Conservation (phyloP, 2,797 vertebrate species). For the Mionectes olivaceus region DNA sequence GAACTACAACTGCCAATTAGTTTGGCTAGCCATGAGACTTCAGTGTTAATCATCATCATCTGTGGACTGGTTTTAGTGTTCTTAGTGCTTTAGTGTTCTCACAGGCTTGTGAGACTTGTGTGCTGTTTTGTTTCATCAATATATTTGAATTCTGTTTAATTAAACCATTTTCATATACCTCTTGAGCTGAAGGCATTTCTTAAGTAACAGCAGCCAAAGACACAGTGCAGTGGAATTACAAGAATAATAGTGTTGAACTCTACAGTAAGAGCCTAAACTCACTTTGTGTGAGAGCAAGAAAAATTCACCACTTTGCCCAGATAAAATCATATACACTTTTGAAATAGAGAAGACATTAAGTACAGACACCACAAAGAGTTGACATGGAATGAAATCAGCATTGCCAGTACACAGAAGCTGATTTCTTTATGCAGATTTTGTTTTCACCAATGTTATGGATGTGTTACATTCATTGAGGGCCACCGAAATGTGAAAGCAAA, state of each 20-base stretch:
- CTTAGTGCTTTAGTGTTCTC: background rate
- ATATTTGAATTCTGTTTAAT: background rate
- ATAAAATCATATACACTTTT: background rate
- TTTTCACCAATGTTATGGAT: background rate
- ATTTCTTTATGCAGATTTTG: background rate
- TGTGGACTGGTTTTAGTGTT: background rate
- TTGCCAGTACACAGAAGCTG: background rate
- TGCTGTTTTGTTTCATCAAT: background rate
- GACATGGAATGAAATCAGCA: background rate
- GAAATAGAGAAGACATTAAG: background rate
- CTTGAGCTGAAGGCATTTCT: background rate
- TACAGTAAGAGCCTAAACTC: background rate
- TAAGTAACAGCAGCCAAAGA: background rate
- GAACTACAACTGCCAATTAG: background rate
- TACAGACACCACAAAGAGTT: background rate
- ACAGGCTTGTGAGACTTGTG: background rate
- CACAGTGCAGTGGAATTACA: background rate
- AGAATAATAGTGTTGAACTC: background rate
- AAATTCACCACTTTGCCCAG: background rate
- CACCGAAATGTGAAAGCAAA: background rate
- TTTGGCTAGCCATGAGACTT: background rate
- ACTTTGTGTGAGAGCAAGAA: background rate
- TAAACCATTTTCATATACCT: background rate
- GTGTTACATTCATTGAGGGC: background rate
- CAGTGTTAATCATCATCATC: slow-evolving; percentile 37